Evolutionary conservation across 2,113 vertebrate species (phyloP).

Genomic region (Hiodon alosoides): DNA sequence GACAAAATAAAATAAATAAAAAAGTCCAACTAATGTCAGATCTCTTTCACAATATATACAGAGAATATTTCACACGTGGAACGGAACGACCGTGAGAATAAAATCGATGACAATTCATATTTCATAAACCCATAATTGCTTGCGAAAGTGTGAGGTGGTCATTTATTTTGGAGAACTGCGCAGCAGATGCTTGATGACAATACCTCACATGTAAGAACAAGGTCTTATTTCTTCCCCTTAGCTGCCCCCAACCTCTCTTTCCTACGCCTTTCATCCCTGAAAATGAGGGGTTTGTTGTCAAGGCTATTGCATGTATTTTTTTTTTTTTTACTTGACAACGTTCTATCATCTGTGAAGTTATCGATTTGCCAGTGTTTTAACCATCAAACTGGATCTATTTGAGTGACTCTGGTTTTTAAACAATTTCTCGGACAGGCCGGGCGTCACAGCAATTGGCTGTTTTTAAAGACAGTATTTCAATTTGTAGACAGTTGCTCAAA

Average conservation of each 20-base stretch:
- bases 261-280: slow-evolving; percentile 36
- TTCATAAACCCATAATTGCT: slow-evolving; percentile 81
- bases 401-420: slow-evolving; percentile 63
- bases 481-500: slow-evolving; percentile 22
- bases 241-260: slow-evolving; percentile 9
- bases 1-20: background rate
- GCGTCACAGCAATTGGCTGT: slow-evolving; percentile 47
- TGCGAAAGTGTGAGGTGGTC: slow-evolving; percentile 60
- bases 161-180: slow-evolving; percentile 54
- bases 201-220: slow-evolving; percentile 35
- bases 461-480: slow-evolving; percentile 60
- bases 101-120: slow-evolving; percentile 86
- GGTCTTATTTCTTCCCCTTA: slow-evolving; percentile 41
- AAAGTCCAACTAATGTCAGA: slow-evolving; percentile 58
- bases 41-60: slow-evolving; percentile 73
- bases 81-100: slow-evolving; percentile 59
- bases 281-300: slow-evolving; percentile 53
- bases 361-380: slow-evolving; percentile 75
- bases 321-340: slow-evolving; percentile 41
- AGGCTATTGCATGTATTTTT: slow-evolving; percentile 35
- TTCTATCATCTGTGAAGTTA: slow-evolving; percentile 70
- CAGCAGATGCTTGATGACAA: slow-evolving; percentile 52
- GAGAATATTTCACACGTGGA: slow-evolving; percentile 66
- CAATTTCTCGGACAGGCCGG: slow-evolving; percentile 56
- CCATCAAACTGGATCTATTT: slow-evolving; percentile 64